Base-by-base conservation (phyloP, 1,140 invertebrate species). In the Ips nitidus region DNA sequence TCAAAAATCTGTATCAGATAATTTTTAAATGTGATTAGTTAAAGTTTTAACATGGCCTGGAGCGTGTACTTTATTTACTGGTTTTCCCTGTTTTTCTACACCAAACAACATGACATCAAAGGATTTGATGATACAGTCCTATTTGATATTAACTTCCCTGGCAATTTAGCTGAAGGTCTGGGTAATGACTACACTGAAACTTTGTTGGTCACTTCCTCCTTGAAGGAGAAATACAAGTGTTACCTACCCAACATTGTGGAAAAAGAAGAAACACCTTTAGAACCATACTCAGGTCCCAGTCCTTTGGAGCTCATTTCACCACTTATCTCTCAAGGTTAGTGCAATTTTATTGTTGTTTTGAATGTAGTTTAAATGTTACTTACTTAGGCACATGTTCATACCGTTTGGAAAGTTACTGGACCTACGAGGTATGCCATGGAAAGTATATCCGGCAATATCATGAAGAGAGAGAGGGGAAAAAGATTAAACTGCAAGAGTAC, bases 371-470 rank as follows among this genome's bases (percentile, higher is more conserved):
- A 45, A 41, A 38, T 40, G 22, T 22, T 22, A 22, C 22, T 22
- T 22, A 22, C 4, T 2, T n/a, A 69, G 66, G 66, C 55, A 80
- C 82, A 2, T 98, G 95, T 81, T 94, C 93, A 0, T 95, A 94
- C 74, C 86, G 91, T 71, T 83, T 98, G 64, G 97, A 98, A 80
- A 90, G 90, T 50, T 99, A 97, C 80, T 98, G 97, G 97, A 95
- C 93, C 0, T 99, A 98, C 83, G 95, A 98, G 82, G 84, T 99
- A 5, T 98, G 97, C 78, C 97, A 98, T 84, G 95, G 95, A 3
- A 85, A 87, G 73, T 90, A 91, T 80, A 87, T 98, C 2, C 84
- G 92, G 6, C 97, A 99, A 78, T 98, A 95, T 82, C 96, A 98
- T 81, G 96, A 98, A 81, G 94, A 96, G 75, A 86, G 94, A 71